Conservation (phyloP, 2,113 vertebrate species). For the Cyrtonyx montezumae region DNA sequence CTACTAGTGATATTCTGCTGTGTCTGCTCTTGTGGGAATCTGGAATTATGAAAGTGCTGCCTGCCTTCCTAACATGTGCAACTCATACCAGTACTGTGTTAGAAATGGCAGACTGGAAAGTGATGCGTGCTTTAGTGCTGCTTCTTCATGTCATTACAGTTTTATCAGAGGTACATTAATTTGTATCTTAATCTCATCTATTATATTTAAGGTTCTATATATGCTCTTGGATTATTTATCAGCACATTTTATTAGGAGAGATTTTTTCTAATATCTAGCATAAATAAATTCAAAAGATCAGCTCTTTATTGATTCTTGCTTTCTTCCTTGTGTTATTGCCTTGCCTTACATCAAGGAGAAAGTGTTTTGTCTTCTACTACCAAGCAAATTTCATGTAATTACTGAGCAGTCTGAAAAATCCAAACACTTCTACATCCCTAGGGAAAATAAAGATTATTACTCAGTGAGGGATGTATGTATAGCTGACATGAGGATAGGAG, state of each 20-base stretch:
- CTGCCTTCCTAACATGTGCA: not conserved
- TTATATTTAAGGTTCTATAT: conserved; percentile 46
- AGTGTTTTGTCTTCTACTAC: conserved; percentile 57
- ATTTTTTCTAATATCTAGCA: conserved; percentile 33
- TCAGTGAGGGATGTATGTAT: not conserved
- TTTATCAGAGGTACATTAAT: conserved; percentile 65
- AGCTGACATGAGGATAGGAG: not conserved
- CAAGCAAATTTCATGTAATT: conserved; percentile 45
- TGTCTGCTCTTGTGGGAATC: not conserved
- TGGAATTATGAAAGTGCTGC: not conserved
- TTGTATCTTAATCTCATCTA: conserved; percentile 50
- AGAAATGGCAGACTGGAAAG: conserved; percentile 30
- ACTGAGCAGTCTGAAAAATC: conserved; percentile 53
- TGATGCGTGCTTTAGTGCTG: conserved; percentile 21
- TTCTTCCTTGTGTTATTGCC: conserved; percentile 31
- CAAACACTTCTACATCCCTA: not conserved
- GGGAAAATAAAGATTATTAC: not conserved
- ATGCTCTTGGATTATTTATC: conserved; percentile 42
- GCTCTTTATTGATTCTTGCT: conserved; percentile 49
- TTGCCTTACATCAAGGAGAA: conserved; percentile 53
- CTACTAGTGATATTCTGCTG: not conserved
- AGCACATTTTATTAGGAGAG: conserved; percentile 46
- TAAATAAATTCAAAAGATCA: conserved; percentile 64
- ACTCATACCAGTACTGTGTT: not conserved
- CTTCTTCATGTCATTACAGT: conserved; percentile 8